These are phyloP conservation scores for Canis aureus DNA, from an alignment of 2,113 vertebrate genomes.

Conservation along the genomic window DNA sequence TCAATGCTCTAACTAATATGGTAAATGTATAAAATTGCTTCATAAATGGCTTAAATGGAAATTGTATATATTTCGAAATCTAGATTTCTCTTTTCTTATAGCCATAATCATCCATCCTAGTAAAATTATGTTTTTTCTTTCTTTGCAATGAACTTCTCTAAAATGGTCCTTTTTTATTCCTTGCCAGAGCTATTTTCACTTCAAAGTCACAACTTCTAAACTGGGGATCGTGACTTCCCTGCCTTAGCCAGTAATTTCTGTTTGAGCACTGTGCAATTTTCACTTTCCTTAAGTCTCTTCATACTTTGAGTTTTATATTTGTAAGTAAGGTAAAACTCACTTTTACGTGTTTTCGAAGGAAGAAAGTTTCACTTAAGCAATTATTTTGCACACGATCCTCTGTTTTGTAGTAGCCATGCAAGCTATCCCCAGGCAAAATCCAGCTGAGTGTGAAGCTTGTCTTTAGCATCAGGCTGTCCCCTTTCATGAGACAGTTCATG, in stretches of 20 bases:
- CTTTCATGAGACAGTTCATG: neutral
- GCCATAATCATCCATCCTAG: neutral
- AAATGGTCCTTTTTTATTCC: conserved; percentile 1
- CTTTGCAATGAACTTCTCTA: conserved; percentile 43
- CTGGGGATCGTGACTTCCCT: neutral
- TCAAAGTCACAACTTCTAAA: conserved; percentile 45
- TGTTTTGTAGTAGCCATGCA: neutral
- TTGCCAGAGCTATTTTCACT: conserved; percentile 41
- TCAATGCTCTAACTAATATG: neutral
- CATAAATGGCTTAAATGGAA: neutral
- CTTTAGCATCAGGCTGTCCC: neutral
- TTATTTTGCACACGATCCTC: neutral
- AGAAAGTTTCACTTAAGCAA: neutral
- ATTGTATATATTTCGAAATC: neutral
- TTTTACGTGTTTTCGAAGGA: neutral
- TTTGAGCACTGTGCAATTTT: neutral
- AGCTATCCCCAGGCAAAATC: neutral
- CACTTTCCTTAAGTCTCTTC: neutral
- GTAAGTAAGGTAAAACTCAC: neutral
- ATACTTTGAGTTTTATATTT: conserved; percentile 19
- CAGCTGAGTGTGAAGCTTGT: neutral
- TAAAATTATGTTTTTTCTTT: conserved; percentile 27
- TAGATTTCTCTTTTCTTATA: conserved; percentile 38
- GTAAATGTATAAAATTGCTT: neutral
- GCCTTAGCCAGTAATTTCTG: conserved; percentile 30